phyloP scores from a whole-genome alignment of 53 echinoderm and acorn worm species.

The Patiria pectinifera region DNA sequence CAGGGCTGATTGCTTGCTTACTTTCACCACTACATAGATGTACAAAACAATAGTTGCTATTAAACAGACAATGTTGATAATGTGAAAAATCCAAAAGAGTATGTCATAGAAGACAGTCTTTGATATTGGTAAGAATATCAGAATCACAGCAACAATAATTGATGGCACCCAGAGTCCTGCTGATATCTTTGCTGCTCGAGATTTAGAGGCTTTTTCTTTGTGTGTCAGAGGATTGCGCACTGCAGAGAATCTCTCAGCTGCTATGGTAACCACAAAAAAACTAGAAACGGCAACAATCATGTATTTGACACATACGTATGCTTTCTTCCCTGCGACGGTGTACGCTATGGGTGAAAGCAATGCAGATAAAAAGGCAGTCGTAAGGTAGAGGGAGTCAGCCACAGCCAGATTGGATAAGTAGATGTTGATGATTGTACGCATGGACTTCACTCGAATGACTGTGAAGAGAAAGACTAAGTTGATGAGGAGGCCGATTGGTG shows the following conservation, averaged over 20 bases:
- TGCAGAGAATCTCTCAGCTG: slow-evolving; percentile 29
- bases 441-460: no score
- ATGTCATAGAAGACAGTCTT: not conserved
- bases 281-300: not conserved
- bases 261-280: not conserved
- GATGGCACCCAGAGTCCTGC: slow-evolving; percentile 9
- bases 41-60: no score
- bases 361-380: not conserved
- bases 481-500: no score
- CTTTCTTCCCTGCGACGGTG: no score
- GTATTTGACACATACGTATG: not conserved
- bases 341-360: not conserved
- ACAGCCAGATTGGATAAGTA: no score
- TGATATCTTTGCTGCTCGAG: slow-evolving; percentile 23
- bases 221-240: not conserved
- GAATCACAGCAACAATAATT: not conserved
- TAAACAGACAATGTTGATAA: no score
- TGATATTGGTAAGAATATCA: not conserved
- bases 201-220: not conserved
- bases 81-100: no score
- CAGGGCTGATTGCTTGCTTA: not conserved
- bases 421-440: no score
- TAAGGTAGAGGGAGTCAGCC: no score
- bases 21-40: not conserved
- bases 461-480: no score